Evolutionary conservation across 2,113 vertebrate species (phyloP), one percentile per base, ranked within the genome.

Genomic region (Ceyx cyanopectus): DNA sequence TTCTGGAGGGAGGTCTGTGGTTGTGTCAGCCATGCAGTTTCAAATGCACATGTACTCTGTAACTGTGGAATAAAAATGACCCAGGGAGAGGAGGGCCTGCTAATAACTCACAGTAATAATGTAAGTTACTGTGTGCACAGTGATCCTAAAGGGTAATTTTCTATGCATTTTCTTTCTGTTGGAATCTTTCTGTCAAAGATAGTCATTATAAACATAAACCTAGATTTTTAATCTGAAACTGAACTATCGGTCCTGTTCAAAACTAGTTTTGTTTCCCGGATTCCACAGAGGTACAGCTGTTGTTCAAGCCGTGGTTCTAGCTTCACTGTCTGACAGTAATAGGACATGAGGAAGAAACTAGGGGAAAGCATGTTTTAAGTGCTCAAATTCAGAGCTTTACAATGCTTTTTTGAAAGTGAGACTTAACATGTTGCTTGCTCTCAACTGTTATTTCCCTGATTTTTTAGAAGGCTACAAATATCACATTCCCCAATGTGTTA

Each of bases 31-130:
- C 1, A 22, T n/a, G 56, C 65, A 40, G 56, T 18, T 87, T 58
- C 41, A 83, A 62, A 80, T 48, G 56, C 56, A 2, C 43, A 65
- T 72, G 67, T 85, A 54, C 69, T 81, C 77, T 94, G 61, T 94
- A 92, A 92, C 92, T 91, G 77, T 83, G 90, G 61, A 56, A 45
- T 41, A 67, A 34, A 77, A 83, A 83, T 81, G 84, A 93, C 69
- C 92, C 92, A 97, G 78, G 56, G 24, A 81, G 70, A 95, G 93
- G 91, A 94, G 73, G 70, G 78, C 54, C 57, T 90, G 65, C 45
- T 94, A 89, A 93, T 90, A 94, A 79, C 91, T 96, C 92, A 93
- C 73, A 69, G 70, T 50, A 86, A 78, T 90, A 81, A 72, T 91
- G 57, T 93, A 92, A 87, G 65, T 95, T 93, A 82, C 85, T 32